Evolutionary conservation across 2,797 vertebrate species (phyloP).

Genomic region (Pangasius macronema): DNA sequence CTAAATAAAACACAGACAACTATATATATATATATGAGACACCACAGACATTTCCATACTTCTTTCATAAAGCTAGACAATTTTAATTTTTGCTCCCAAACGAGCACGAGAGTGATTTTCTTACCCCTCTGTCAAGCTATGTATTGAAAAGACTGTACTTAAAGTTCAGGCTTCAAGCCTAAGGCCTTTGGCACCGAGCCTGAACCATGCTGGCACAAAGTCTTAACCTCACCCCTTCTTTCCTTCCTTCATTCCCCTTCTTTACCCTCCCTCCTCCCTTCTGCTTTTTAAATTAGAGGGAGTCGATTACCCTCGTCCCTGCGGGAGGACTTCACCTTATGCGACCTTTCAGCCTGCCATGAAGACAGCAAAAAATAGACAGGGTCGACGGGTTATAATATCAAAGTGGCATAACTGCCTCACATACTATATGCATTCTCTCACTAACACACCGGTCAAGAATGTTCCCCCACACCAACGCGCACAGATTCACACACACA

Average conservation of each 20-base stretch:
- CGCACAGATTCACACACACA: slow-evolving; percentile 9
- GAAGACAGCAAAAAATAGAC: slow-evolving; percentile 33
- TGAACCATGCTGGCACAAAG: slow-evolving; percentile 15
- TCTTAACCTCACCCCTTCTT: slow-evolving; percentile 31
- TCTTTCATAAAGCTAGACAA: background rate
- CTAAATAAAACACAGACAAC: background rate
- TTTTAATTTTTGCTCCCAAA: slow-evolving; percentile 4
- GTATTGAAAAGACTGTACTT: slow-evolving; percentile 35
- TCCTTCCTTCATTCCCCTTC: slow-evolving; percentile 30
- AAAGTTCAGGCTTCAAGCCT: slow-evolving; percentile 34
- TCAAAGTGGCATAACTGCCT: slow-evolving; percentile 9
- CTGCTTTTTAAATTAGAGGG: slow-evolving; percentile 38
- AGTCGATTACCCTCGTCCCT: slow-evolving; percentile 34
- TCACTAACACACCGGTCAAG: slow-evolving; percentile 17
- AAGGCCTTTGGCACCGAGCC: slow-evolving; percentile 12
- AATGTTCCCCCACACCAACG: background rate
- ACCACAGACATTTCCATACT: background rate
- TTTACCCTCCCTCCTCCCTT: slow-evolving; percentile 8
- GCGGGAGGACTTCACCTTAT: slow-evolving; percentile 34
- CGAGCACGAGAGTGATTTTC: background rate
- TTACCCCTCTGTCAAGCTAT: slow-evolving; percentile 12
- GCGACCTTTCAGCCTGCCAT: slow-evolving; percentile 22
- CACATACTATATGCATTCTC: slow-evolving; percentile 16
- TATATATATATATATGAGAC: background rate
- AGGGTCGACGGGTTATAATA: slow-evolving; percentile 19